Base-by-base conservation (phyloP, 2,797 vertebrate genomes). In the Eulemur albifrons region DNA sequence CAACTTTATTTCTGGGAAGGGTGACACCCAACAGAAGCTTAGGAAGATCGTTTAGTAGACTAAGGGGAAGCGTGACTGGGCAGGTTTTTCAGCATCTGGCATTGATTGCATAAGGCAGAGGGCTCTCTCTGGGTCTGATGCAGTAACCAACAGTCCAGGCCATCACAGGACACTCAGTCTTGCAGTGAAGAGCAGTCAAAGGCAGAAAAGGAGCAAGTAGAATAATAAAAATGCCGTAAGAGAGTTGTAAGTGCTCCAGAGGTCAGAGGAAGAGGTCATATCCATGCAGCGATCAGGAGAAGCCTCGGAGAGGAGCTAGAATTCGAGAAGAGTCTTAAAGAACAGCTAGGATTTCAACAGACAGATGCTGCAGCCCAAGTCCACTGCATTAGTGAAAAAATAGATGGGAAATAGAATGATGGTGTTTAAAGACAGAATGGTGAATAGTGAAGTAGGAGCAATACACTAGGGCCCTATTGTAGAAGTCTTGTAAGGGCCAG, bases 1-100 rank as follows among this genome's bases (percentile, higher is more conserved):
- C 59, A 40, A 4, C 45, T 96, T 90, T 32, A n/a, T 87, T 88
- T 93, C 79, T 91, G 92, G 79, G 63, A 69, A 90, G 72, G 17
- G 67, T 21, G 61, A 43, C 48, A 48, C 45, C 88, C 76, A 45
- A 12, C 79, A n/a, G 80, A 52, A 82, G 38, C 43, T 89, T 27
- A 27, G 20, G 82, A n/a, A 85, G 92, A 8, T 1, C 2, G 6
- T 48, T 80, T 10, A 32, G n/a, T 20, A n/a, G 65, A 25, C 21
- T 5, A 7, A 61, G 50, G 50, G 27, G 86, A 80, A 86, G 52
- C 17, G 0, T 52, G 80, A n/a, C 61, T 12, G 13, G 77, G 23
- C 75, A 81, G 50, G 85, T 63, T 50, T 59, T 40, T 69, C 4
- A 27, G 77, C 4, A 0, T 59, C 48, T 45, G 69, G 35, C 43